Percentiles rank a stretch among this genome's conserved stretches.
phyloP scores from a whole-genome alignment of 2,113 vertebrate species.

The Elachura formosa region DNA sequence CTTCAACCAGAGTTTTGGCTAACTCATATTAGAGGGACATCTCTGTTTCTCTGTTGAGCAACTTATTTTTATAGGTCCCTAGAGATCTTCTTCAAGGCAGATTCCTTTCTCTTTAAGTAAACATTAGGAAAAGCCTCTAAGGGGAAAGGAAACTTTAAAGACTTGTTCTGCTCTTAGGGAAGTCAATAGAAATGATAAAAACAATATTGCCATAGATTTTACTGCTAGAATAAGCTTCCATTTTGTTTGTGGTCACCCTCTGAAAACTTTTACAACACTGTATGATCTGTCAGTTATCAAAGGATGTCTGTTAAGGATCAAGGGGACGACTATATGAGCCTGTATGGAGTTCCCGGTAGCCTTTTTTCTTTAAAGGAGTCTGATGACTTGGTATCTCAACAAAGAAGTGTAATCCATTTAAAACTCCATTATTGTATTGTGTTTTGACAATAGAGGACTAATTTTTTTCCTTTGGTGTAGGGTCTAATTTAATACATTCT shows the following conservation, averaged over 20 bases:
- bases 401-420: background rate
- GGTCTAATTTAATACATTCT: background rate
- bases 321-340: background rate
- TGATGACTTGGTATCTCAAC: background rate
- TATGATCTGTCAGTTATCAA: background rate
- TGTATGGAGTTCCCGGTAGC: background rate
- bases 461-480: background rate
- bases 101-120: constrained; percentile 41
- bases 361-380: background rate
- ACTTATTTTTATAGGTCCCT: constrained; percentile 25
- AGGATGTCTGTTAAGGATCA: background rate
- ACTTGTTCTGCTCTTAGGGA: background rate
- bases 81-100: constrained; percentile 19
- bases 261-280: background rate
- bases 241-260: background rate
- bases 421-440: background rate
- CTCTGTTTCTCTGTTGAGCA: constrained; percentile 4
- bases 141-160: background rate
- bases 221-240: background rate
- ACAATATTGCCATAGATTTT: background rate
- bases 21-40: background rate
- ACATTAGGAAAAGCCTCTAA: constrained; percentile 16
- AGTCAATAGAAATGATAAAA: background rate
- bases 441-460: background rate
- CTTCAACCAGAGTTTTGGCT: background rate